These are phyloP conservation scores for Clytia hemisphaerica DNA, from an alignment of 30 jellyfish, hydroid and myxozoan genomes.

Conservation along the genomic window DNA sequence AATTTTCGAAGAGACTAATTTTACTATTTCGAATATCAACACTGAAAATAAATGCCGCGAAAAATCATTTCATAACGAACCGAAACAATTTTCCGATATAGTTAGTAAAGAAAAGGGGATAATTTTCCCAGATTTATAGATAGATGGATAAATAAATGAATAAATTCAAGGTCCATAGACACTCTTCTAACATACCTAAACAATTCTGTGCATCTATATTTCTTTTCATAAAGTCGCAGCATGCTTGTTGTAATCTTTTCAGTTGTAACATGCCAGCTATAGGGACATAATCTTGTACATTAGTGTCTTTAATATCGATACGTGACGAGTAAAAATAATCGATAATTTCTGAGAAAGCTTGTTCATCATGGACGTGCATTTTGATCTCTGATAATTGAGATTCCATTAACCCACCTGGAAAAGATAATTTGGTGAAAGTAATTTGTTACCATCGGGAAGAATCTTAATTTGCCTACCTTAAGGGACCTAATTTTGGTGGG, in stretches of 20 bases:
- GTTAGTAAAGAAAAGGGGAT: too few species aligned
- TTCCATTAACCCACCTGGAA: slow-evolving; percentile 84
- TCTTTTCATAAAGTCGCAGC: slow-evolving; percentile 89
- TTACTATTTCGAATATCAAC: too few species aligned
- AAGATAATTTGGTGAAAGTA: too few species aligned
- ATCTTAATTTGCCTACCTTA: too few species aligned
- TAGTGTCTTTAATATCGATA: slow-evolving; percentile 57
- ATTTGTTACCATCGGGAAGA: too few species aligned
- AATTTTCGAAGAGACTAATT: too few species aligned
- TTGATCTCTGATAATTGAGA: slow-evolving; percentile 48
- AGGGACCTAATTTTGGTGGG: too few species aligned
- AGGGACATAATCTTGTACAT: slow-evolving; percentile 71
- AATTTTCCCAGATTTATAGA: too few species aligned
- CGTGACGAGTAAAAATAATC: slow-evolving; percentile 78
- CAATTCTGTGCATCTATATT: slow-evolving; percentile 77
- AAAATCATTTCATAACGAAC: too few species aligned
- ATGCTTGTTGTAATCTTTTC: slow-evolving; percentile 67
- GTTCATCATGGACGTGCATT: slow-evolving; percentile 54
- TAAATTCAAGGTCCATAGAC: neutral
- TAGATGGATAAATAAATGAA: too few species aligned
- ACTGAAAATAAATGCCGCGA: too few species aligned
- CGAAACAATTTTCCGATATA: too few species aligned
- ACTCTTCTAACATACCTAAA: slow-evolving; percentile 45
- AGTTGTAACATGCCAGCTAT: slow-evolving; percentile 82
- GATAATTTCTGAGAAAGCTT: slow-evolving; percentile 48